Base-by-base conservation (phyloP, 1,140 invertebrate species). In the Telenomus remus region DNA sequence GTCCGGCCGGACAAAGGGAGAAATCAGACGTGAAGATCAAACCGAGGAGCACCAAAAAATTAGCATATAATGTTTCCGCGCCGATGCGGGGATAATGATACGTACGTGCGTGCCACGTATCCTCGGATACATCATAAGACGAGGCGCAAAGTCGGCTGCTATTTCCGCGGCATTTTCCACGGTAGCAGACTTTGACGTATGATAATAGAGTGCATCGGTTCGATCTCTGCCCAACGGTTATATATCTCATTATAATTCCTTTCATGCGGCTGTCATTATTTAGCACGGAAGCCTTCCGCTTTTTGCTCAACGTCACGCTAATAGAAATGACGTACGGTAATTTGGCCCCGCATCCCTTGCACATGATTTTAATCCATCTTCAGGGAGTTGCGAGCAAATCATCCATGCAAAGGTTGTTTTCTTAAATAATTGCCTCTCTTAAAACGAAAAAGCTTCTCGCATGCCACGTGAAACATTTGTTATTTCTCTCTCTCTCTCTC, bases 171-270 rank as follows among this genome's bases (percentile, higher is more conserved):
- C 49, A 57, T 68, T 74, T 69, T 63, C 65, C 42, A 71, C 71
- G 60, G 61, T 55, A 71, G 70, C 71, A 19, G 37, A 34, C 16
- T 64, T 64, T 69, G 75, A 85, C 81, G 82, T 82, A 85, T 81
- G 83, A 80, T 84, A 84, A 85, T 83, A 27, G n/a, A n/a, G 19
- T 27, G 75, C 75, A 71, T 55, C 68, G 61, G 66, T 65, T 76
- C 74, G 70, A 69, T 76, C 70, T 63, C 19, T 79, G 61, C 47
- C 57, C 65, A 63, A 42, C 46, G 61, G 48, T 57, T 75, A 73
- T 39, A 69, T 76, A 79, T 76, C 76, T 78, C 78, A 82, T 82
- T 80, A 80, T 73, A 59, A 80, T 82, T 79, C 79, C 76, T 80
- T 82, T 80, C 80, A 78, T 64, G 63, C 72, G 53, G 60, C 63